A percentile compares a stretch with the other conserved stretches of the same genome.
These are phyloP conservation scores for Oriolus oriolus DNA, from an alignment of 2,113 vertebrate genomes.

Conservation along the genomic window DNA sequence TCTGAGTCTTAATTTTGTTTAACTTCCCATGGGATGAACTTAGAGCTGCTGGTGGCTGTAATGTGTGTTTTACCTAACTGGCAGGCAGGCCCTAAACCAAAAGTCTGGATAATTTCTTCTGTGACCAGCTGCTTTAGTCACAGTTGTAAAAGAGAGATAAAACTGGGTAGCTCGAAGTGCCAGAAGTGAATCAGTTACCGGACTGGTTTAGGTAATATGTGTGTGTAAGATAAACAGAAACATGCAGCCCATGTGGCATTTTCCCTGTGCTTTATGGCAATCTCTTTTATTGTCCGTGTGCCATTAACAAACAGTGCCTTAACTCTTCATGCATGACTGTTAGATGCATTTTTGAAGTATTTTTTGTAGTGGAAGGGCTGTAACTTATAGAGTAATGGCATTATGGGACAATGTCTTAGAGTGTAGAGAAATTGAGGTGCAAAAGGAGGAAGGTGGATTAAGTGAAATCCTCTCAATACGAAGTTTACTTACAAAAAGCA, in stretches of 20 bases:
- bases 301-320: neutral
- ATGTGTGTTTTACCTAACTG: neutral
- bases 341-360: neutral
- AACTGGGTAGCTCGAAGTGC: neutral
- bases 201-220: neutral
- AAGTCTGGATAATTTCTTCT: neutral
- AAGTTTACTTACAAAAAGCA: neutral
- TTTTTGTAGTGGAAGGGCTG: neutral
- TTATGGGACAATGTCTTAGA: neutral
- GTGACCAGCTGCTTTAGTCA: neutral
- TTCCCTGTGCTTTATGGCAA: neutral
- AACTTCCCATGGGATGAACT: neutral
- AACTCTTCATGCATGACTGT: neutral
- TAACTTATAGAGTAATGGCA: neutral
- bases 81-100: neutral
- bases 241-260: neutral
- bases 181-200: neutral
- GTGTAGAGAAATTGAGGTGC: neutral
- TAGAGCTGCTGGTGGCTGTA: neutral
- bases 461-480: neutral
- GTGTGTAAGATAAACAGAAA: neutral
- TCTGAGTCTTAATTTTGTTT: neutral
- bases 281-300: neutral
- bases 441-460: neutral
- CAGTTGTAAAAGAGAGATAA: neutral